These are phyloP conservation scores for Botia kubotai DNA, from an alignment of 2,797 vertebrate species.

Conservation along the genomic window DNA sequence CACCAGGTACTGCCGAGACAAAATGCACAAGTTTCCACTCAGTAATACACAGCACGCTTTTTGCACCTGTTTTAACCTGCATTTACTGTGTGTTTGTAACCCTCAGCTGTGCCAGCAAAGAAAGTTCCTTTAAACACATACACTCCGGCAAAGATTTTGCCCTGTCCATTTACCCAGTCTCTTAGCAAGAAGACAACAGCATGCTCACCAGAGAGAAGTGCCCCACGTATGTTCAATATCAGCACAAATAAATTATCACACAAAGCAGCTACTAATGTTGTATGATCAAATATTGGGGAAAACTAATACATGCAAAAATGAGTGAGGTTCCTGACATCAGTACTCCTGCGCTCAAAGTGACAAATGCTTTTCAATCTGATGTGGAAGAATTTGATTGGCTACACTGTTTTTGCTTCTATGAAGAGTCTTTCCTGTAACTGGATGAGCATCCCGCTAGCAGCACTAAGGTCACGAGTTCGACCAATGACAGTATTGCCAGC, in stretches of 20 bases:
- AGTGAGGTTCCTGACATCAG: no score
- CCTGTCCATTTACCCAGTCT: slow-evolving; percentile 77
- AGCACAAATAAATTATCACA: background rate
- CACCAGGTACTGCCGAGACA: slow-evolving; percentile 59
- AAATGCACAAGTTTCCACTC: background rate
- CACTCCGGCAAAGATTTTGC: slow-evolving; percentile 84
- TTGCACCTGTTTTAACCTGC: background rate
- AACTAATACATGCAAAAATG: no score
- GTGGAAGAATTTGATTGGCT: no score
- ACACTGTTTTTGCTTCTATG: no score
- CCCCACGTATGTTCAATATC: slow-evolving; percentile 52
- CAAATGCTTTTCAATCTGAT: no score
- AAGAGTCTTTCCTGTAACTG: no score
- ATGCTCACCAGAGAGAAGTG: slow-evolving; percentile 44
- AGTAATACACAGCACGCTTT: background rate
- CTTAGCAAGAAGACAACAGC: slow-evolving; percentile 59
- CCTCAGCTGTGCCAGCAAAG: slow-evolving; percentile 74
- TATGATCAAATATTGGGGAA: no score
- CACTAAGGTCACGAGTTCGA: no score
- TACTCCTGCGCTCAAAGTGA: no score
- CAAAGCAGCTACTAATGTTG: background rate
- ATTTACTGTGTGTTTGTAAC: slow-evolving; percentile 55
- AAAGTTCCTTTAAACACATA: slow-evolving; percentile 86
- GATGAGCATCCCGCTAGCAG: no score
- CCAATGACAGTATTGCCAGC: no score